These are phyloP conservation scores for Calephelis perditalis DNA, from an alignment of 2,888 invertebrate genomes.

Conservation along the genomic window DNA sequence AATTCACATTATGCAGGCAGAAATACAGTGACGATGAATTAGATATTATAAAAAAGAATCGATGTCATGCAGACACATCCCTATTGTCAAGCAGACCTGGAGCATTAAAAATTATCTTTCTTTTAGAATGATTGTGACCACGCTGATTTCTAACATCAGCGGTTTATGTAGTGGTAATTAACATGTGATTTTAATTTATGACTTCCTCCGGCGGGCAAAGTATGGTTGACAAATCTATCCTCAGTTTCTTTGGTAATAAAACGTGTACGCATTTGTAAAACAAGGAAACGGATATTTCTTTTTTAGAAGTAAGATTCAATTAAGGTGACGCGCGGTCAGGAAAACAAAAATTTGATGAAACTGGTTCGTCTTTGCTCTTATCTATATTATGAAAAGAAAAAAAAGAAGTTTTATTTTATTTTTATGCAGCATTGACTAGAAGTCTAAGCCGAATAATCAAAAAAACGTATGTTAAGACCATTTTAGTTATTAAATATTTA, in stretches of 20 bases:
- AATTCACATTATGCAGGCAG: too few relatives aligned
- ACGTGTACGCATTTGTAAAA: constrained; percentile 5
- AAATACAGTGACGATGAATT: not conserved
- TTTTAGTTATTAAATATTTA: too few relatives aligned
- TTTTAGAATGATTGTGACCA: constrained; percentile 38
- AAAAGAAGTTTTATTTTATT: too few relatives aligned
- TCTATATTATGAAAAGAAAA: too few relatives aligned
- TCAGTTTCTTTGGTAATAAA: constrained; percentile 7
- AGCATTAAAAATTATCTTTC: constrained; percentile 45
- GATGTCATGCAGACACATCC: not conserved
- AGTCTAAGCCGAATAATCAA: too few relatives aligned
- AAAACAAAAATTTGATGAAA: not conserved
- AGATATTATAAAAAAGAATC: not conserved
- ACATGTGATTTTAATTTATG: constrained; percentile 27
- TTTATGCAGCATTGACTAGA: too few relatives aligned
- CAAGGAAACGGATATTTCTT: constrained; percentile 3
- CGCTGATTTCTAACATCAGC: constrained; percentile 37
- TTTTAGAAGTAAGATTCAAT: not conserved
- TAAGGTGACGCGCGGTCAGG: not conserved
- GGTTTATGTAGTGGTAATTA: constrained; percentile 38
- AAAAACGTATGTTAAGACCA: too few relatives aligned
- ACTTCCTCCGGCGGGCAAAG: constrained; percentile 19
- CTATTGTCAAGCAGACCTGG: constrained; percentile 23
- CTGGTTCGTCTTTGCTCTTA: not conserved
- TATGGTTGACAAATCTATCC: constrained; percentile 6